Percentiles rank a stretch among this genome's conserved stretches.
phyloP scores from a whole-genome alignment of 2,797 vertebrate species.

The Phrynocephalus guinanensis region DNA sequence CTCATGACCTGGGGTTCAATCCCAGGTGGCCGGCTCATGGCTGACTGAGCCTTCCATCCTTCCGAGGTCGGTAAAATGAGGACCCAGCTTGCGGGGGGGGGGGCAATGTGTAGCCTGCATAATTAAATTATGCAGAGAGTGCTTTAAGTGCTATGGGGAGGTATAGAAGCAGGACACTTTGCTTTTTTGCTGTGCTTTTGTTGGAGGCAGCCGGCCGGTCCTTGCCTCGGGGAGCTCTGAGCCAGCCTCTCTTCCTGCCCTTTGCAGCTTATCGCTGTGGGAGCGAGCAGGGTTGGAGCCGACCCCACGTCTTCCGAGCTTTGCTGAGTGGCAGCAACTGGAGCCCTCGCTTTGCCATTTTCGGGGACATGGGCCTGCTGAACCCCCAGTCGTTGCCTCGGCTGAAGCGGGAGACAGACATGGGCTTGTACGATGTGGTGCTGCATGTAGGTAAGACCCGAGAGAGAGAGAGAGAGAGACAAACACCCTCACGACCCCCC shows the following conservation, averaged over 20 bases:
- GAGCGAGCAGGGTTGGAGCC: constrained; percentile 86
- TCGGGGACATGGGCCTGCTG: constrained; percentile 89
- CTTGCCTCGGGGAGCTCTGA: no score
- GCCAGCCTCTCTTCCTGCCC: background rate
- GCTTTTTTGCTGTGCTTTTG: no score
- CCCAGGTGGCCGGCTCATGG: no score
- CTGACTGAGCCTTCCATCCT: no score
- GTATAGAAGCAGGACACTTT: no score
- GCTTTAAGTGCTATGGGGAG: no score
- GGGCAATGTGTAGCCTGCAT: no score
- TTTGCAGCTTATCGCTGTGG: constrained; percentile 88
- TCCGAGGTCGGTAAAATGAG: no score
- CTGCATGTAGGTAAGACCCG: constrained; percentile 85
- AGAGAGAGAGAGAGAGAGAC: background rate
- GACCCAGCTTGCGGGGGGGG: no score
- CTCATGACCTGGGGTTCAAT: no score
- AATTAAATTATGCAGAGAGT: no score
- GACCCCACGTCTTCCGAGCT: constrained; percentile 82
- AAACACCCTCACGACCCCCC: background rate
- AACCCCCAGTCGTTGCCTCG: constrained; percentile 90
- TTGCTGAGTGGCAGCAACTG: constrained; percentile 80
- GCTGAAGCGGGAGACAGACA: constrained; percentile 86
- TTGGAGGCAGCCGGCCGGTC: no score
- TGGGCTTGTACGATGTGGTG: constrained; percentile 86
- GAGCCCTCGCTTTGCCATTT: constrained; percentile 87